Conservation (phyloP, 2,888 invertebrate genomes). For the Drosophila flavopinicola region DNA sequence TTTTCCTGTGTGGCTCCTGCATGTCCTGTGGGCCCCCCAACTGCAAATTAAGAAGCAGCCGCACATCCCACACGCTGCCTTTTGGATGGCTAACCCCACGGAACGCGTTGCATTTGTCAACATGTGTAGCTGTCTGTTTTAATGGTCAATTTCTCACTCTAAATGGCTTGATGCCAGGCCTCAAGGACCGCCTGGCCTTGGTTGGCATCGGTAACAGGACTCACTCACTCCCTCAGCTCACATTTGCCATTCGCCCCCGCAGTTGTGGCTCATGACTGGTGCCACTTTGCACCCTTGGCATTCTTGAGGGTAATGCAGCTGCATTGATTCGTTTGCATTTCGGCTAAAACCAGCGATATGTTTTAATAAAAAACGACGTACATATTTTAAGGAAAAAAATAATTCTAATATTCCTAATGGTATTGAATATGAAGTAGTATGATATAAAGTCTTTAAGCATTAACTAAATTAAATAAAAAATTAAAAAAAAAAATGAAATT, state of each 20-base stretch:
- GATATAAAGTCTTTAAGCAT: too few species aligned
- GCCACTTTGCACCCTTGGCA: slow-evolving; percentile 19
- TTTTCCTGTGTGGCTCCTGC: neutral
- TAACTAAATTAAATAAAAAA: too few species aligned
- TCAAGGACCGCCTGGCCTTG: slow-evolving; percentile 19
- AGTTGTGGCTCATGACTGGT: slow-evolving; percentile 16
- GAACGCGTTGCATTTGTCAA: slow-evolving; percentile 75
- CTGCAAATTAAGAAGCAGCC: slow-evolving; percentile 35
- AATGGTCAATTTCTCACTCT: slow-evolving; percentile 83
- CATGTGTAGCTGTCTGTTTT: slow-evolving; percentile 78
- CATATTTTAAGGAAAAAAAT: too few species aligned
- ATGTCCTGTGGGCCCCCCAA: slow-evolving; percentile 10
- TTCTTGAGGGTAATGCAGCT: neutral
- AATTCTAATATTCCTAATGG: too few species aligned
- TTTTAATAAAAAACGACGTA: neutral
- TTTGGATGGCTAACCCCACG: neutral
- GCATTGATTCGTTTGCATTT: neutral
- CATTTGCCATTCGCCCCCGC: slow-evolving; percentile 1
- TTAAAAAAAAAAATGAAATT: too few species aligned
- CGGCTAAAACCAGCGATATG: neutral
- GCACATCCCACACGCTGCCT: slow-evolving; percentile 1
- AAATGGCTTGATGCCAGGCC: slow-evolving; percentile 67
- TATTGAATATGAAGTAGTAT: too few species aligned
- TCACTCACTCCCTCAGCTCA: neutral
- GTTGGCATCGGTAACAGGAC: slow-evolving; percentile 13